phyloP scores from a whole-genome alignment of 2,113 vertebrate genomes.

The Antennarius striatus region DNA sequence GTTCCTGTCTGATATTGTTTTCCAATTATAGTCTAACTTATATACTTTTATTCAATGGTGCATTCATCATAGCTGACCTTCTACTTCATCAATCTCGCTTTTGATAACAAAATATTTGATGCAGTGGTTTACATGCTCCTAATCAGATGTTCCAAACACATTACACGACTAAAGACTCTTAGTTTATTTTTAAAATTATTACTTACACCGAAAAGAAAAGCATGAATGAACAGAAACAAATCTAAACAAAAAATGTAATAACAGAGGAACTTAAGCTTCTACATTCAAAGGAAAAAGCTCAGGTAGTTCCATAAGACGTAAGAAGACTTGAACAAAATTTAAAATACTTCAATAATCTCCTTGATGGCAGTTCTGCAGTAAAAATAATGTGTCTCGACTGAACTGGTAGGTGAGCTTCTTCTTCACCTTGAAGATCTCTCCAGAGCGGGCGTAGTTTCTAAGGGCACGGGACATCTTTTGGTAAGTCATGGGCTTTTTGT shows the following conservation, averaged over 20 bases:
- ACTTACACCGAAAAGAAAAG: constrained; percentile 20
- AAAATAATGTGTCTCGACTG: constrained; percentile 67
- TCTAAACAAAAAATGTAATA: background rate
- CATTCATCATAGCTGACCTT: no score
- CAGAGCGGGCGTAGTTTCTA: constrained; percentile 80
- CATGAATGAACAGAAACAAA: background rate
- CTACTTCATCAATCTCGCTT: no score
- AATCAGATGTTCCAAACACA: no score
- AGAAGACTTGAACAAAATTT: background rate
- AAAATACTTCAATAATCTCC: constrained; percentile 18
- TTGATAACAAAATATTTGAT: no score
- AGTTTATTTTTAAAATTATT: background rate
- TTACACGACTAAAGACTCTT: no score
- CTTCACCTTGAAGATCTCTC: constrained; percentile 84
- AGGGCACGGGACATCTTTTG: constrained; percentile 85
- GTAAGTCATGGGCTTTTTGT: constrained; percentile 83
- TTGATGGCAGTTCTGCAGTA: constrained; percentile 46
- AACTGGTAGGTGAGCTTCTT: constrained; percentile 83
- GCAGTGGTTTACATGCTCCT: no score
- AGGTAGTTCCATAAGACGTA: background rate
- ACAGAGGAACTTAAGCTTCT: background rate
- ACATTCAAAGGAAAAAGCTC: background rate
- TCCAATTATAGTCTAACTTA: no score
- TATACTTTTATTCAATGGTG: no score
- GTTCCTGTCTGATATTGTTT: no score